Base-by-base conservation (phyloP, 2,888 invertebrate species). In the Drosophila barbarae region DNA sequence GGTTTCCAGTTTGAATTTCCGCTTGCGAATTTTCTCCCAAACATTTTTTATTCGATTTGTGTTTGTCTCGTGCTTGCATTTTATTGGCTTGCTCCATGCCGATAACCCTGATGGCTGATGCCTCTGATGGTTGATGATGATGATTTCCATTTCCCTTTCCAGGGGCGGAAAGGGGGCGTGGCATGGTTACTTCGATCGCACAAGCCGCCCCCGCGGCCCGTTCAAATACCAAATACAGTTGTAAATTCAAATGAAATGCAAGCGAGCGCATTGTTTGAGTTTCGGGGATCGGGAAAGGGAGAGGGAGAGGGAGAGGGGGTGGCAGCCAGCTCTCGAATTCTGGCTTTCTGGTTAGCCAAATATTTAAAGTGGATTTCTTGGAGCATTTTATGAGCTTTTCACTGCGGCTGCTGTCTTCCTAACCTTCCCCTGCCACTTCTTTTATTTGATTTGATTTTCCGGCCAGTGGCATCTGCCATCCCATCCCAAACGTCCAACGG, bases 171-270 rank as follows among this genome's bases (percentile, higher is more conserved):
- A 5, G 36, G 55, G 26, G 65, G 73, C 51, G 74, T 64, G 69
- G 57, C 64, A 47, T 35, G 35, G 77, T 74, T 76, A 73, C 76
- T 80, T 73, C 71, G 77, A 82, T 82, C 44, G 18, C 82, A 73
- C 7, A 58, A 15, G 30, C 10, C n/a, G n/a, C 32, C 21, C 41
- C 18, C 13, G 23, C 15, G 21, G 28, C 47, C 67, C 69, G 26
- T 52, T 69, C 67, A 68, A 68, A 70, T 47, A 56, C 56, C 69
- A 68, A 79, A 78, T 82, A 72, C 79, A 79, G 81, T 77, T 80
- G 81, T 80, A 85, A 85, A 85, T 83, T 81, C 85, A 81, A 85
- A 81, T 81, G 84, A 81, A 81, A 81, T 81, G 85, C 81, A 81
- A 75, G 76, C 77, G 66, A 70, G 64, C 73, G 73, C 84, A 83